Percentiles rank a stretch among this genome's conserved stretches.
Conservation (phyloP, 2,113 vertebrate genomes). For the Ramphastos sulfuratus region DNA sequence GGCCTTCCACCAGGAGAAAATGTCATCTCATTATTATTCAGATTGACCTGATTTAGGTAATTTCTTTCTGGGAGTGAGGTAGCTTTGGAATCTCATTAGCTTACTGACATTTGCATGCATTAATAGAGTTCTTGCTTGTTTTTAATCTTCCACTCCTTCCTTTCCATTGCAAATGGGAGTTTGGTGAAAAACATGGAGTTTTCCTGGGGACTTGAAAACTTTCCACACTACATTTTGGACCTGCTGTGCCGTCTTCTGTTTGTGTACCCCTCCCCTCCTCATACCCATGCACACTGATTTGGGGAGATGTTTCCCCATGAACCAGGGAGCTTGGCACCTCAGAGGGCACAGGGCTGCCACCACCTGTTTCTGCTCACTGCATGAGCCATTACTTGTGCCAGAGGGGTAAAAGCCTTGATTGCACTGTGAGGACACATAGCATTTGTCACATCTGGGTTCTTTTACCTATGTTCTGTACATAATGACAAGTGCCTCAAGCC, state of each 20-base stretch:
- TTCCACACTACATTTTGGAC: background rate
- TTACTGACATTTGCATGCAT: constrained; percentile 38
- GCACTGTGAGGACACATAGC: rapidly evolving
- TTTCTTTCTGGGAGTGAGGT: constrained; percentile 3
- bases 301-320: background rate
- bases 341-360: background rate
- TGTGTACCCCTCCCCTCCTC: background rate
- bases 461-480: background rate
- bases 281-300: rapidly evolving
- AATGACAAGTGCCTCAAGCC: background rate
- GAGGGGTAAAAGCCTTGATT: background rate
- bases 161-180: background rate
- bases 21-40: constrained; percentile 62
- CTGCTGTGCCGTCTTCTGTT: background rate
- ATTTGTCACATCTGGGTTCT: rapidly evolving
- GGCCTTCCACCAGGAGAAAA: constrained; percentile 39
- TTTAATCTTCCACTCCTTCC: background rate
- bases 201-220: background rate
- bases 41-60: constrained; percentile 47
- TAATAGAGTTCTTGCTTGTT: constrained; percentile 55
- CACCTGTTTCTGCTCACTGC: rapidly evolving
- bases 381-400: background rate
- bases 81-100: constrained; percentile 53
- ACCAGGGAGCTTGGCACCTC: rapidly evolving
- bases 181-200: background rate